Percentiles rank a stretch among this genome's conserved stretches.
Conservation (phyloP, 2,113 vertebrate genomes). For the Solenodon paradoxus region DNA sequence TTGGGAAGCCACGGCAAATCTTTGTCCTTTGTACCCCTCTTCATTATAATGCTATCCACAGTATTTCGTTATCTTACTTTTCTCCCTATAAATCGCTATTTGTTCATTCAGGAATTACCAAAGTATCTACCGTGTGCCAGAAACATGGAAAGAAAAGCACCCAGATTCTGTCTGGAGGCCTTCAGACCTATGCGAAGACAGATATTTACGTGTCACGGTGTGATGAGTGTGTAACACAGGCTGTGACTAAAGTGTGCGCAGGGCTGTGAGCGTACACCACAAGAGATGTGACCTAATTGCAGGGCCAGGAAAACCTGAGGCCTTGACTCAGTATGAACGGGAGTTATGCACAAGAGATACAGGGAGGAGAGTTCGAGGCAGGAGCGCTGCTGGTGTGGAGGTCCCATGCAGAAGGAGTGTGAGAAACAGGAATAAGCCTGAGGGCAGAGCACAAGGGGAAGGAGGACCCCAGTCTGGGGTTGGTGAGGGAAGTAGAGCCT, state of each 20-base stretch:
- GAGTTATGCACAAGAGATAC: not conserved
- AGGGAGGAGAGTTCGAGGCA: not conserved
- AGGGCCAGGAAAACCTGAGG: not conserved
- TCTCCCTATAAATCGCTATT: not conserved
- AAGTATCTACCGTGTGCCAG: not conserved
- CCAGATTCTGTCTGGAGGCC: not conserved
- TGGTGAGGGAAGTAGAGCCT: not conserved
- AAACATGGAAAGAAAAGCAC: not conserved
- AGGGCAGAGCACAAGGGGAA: not conserved
- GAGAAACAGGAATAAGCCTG: not conserved
- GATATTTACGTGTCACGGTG: not conserved
- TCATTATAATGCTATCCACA: not conserved
- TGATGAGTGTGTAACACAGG: not conserved
- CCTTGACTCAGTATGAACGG: not conserved
- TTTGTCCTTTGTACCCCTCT: not conserved
- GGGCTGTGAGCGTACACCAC: not conserved
- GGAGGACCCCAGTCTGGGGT: not conserved
- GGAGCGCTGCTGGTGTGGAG: not conserved
- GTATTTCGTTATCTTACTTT: not conserved
- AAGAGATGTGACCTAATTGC: not conserved
- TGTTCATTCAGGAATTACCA: conserved; percentile 23
- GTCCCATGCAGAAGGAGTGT: not conserved
- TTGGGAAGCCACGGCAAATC: not conserved
- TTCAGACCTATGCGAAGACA: not conserved
- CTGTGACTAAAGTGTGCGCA: not conserved